Conservation (phyloP, 2,113 vertebrate genomes). For the Pipa parva region DNA sequence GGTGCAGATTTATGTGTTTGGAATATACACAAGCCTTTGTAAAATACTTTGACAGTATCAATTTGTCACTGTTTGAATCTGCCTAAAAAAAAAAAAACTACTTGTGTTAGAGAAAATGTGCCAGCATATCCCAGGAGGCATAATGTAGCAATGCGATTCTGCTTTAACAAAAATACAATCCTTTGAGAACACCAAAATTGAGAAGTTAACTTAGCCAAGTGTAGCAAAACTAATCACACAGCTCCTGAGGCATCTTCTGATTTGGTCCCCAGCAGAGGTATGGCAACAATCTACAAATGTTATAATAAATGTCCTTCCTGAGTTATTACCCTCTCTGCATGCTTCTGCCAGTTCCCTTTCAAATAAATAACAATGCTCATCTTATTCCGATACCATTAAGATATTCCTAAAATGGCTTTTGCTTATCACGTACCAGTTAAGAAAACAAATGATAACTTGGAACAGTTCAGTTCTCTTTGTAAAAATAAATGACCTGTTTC, state of each 20-base stretch:
- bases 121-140: background rate
- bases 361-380: constrained; percentile 35
- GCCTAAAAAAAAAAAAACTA: constrained; percentile 30
- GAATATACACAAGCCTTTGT: background rate
- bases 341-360: constrained; percentile 12
- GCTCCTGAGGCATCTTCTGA: constrained; percentile 40
- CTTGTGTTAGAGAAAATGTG: constrained; percentile 22
- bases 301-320: constrained; percentile 45
- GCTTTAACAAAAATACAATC: constrained; percentile 21
- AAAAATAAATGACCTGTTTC: constrained; percentile 54
- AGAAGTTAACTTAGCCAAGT: constrained; percentile 44
- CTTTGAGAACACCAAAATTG: constrained; percentile 23
- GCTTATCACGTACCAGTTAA: constrained; percentile 49
- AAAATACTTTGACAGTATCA: constrained; percentile 37
- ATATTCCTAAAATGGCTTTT: constrained; percentile 46
- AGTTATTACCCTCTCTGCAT: constrained; percentile 41
- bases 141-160: background rate
- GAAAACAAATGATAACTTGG: constrained; percentile 45
- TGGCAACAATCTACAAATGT: constrained; percentile 49
- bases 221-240: constrained; percentile 45
- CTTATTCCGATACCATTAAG: constrained; percentile 39
- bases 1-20: constrained; percentile 21
- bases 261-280: constrained; percentile 34
- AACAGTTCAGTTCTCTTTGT: constrained; percentile 56
- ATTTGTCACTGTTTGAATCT: constrained; percentile 33